Conservation (phyloP, 2,888 invertebrate genomes). For the Caprella mutica region DNA sequence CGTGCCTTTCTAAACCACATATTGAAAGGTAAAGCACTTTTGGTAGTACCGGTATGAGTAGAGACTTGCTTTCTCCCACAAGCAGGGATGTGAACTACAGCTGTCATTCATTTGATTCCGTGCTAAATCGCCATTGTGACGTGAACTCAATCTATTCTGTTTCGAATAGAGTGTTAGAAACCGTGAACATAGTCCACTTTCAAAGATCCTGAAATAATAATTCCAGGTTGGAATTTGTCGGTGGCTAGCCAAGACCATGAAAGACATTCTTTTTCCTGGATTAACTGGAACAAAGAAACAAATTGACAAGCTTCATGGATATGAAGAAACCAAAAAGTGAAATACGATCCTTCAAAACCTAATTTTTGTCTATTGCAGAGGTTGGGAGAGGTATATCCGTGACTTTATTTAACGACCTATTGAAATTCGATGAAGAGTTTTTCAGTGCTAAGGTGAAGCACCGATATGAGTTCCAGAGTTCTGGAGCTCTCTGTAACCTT, state of each 20-base stretch:
- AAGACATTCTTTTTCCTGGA: neutral
- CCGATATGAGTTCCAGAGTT: neutral
- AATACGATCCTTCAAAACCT: neutral
- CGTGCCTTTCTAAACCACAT: no score
- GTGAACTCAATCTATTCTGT: neutral
- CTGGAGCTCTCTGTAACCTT: neutral
- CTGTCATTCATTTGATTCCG: neutral
- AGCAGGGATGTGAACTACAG: neutral
- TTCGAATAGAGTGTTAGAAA: neutral
- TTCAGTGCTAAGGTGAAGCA: neutral
- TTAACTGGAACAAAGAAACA: neutral
- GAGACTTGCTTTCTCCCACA: neutral
- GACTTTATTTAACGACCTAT: neutral
- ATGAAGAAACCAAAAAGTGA: neutral
- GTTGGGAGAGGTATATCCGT: neutral
- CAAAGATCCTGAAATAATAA: neutral
- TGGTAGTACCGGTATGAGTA: no score
- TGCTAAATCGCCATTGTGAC: neutral
- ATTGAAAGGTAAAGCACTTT: no score
- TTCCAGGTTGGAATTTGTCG: neutral
- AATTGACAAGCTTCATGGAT: no score
- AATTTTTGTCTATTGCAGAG: neutral
- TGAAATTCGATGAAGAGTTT: neutral
- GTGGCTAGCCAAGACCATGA: neutral
- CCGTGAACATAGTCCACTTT: no score